Conservation (phyloP, 1,140 invertebrate species). For the Drosophila cardini region DNA sequence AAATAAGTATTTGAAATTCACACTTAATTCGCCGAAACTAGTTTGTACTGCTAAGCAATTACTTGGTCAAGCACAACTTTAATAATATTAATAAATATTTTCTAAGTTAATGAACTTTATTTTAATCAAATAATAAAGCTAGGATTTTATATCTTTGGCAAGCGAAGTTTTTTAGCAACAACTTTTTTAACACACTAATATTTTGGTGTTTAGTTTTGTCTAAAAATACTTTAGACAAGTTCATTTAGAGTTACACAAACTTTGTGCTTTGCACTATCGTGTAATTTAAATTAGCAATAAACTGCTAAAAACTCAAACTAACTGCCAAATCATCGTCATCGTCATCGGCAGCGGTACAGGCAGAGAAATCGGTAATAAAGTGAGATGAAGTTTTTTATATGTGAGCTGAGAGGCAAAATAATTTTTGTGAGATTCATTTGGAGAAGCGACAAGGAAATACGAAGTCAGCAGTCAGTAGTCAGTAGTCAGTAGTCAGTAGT, state of each 20-base stretch:
- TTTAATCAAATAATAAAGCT: too few relatives aligned
- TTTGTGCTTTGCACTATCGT: conserved; percentile 16
- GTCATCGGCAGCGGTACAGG: conserved; percentile 4
- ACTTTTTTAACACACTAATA: too few relatives aligned
- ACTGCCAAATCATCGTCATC: conserved; percentile 13
- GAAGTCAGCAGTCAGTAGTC: background rate
- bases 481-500: background rate
- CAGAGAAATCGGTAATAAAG: background rate
- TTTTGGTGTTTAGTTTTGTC: background rate
- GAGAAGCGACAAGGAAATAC: background rate
- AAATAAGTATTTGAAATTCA: too few relatives aligned
- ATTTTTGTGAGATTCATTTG: conserved; percentile 5
- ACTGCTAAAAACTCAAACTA: conserved; percentile 36
- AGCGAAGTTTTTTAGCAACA: background rate
- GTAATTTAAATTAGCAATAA: conserved; percentile 40
- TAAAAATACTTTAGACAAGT: conserved; percentile 20
- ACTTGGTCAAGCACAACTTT: too few relatives aligned
- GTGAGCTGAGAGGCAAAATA: background rate
- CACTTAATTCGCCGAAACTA: too few relatives aligned
- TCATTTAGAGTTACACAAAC: conserved; percentile 22
- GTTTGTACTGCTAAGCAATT: too few relatives aligned
- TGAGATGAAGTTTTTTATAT: conserved; percentile 3
- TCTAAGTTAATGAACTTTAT: too few relatives aligned
- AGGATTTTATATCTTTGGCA: too few relatives aligned
- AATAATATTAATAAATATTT: too few relatives aligned